Percentiles rank a stretch among this genome's conserved stretches.
Evolutionary conservation across 2,888 invertebrate species (phyloP).

Genomic region (Loripinus fragilis): DNA sequence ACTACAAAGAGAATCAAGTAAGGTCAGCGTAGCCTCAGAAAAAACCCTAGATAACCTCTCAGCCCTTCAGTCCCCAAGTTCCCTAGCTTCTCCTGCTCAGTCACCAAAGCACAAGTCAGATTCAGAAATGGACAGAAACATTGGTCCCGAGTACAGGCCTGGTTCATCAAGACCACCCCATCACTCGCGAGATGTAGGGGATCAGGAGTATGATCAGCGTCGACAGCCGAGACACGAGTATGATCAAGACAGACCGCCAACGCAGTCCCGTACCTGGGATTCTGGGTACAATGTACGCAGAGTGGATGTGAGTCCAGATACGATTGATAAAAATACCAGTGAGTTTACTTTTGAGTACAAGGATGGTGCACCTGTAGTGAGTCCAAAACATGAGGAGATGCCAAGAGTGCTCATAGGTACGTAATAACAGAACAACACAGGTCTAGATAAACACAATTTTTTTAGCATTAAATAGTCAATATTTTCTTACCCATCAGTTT

Average conservation of each 20-base stretch:
- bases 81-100: conserved; percentile 37
- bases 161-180: conserved; percentile 63
- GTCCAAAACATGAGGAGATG: conserved; percentile 24
- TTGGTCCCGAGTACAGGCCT: conserved; percentile 35
- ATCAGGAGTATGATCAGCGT: conserved; percentile 6
- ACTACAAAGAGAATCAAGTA: conserved; percentile 23
- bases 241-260: conserved; percentile 26
- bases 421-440: too few species aligned
- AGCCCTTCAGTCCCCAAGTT: conserved; percentile 46
- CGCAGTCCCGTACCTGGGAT: background rate
- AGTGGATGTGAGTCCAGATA: conserved; percentile 30
- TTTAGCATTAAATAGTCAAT: too few species aligned
- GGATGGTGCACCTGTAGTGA: conserved; percentile 3
- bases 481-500: too few species aligned
- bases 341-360: conserved; percentile 45
- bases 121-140: conserved; percentile 33
- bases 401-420: conserved; percentile 35
- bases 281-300: background rate
- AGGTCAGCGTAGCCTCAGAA: conserved; percentile 68
- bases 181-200: conserved; percentile 1
- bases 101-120: conserved; percentile 29
- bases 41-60: conserved; percentile 67
- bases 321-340: conserved; percentile 32
- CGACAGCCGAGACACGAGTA: background rate
- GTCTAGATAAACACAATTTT: too few species aligned